Percentiles rank a stretch among this genome's conserved stretches.
Evolutionary conservation across 2,113 vertebrate genomes (phyloP).

Genomic region (Chauna torquata): DNA sequence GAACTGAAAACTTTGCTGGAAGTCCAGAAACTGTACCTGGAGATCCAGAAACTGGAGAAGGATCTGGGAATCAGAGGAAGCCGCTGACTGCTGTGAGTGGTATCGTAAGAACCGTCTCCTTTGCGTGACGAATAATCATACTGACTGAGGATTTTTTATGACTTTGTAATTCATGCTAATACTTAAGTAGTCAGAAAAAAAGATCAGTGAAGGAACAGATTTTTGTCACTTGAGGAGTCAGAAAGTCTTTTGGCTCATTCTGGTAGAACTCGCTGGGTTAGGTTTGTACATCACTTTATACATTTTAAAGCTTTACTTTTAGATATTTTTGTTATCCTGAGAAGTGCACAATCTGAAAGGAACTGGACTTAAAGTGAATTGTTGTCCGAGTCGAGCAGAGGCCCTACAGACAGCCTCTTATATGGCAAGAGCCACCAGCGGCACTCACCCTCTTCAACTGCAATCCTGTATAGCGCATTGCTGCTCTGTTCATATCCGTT

Average conservation of each 20-base stretch:
- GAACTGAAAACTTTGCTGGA: conserved; percentile 63
- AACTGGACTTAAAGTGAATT: background rate
- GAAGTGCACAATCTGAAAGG: background rate
- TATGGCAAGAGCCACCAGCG: background rate
- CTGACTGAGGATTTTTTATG: background rate
- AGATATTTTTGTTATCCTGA: fast-evolving
- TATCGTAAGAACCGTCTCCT: background rate
- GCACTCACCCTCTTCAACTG: background rate
- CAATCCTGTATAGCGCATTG: fast-evolving
- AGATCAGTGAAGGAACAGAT: background rate
- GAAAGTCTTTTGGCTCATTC: background rate
- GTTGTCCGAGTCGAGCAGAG: fast-evolving
- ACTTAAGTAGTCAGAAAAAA: background rate
- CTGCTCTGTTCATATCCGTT: fast-evolving
- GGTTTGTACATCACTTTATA: background rate
- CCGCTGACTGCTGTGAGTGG: background rate
- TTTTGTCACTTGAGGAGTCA: background rate
- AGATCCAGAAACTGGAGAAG: conserved; percentile 34
- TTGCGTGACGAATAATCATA: fast-evolving
- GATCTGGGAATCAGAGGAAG: background rate
- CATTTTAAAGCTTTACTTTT: background rate
- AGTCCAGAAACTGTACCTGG: conserved; percentile 50
- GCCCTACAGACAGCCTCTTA: fast-evolving
- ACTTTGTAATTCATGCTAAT: background rate
- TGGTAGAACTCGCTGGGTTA: background rate